Percentiles rank a stretch among this genome's conserved stretches.
phyloP scores from a whole-genome alignment of 2,797 vertebrate genomes.

The Phalloptychus januarius region DNA sequence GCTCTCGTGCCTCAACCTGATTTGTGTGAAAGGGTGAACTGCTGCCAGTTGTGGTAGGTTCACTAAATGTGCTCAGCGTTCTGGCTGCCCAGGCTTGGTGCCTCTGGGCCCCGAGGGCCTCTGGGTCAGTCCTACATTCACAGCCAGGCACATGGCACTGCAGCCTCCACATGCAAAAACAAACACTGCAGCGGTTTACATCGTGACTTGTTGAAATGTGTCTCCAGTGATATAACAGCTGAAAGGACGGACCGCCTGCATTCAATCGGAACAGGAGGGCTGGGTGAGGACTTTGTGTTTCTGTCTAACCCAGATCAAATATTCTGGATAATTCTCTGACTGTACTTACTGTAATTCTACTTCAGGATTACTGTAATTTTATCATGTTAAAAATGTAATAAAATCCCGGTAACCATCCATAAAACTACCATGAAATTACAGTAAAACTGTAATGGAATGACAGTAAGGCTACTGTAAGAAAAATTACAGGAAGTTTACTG shows the following conservation, averaged over 20 bases:
- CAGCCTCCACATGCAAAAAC: not conserved
- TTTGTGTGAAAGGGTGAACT: conserved; percentile 52
- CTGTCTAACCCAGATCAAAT: not conserved
- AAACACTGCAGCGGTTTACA: not conserved
- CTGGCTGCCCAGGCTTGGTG: conserved; percentile 29
- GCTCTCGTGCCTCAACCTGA: conserved; percentile 49
- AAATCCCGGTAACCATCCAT: no score
- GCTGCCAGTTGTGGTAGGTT: conserved; percentile 38
- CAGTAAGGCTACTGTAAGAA: no score
- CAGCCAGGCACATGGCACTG: conserved; percentile 39
- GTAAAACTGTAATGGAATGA: no score
- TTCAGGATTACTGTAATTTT: no score
- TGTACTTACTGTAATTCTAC: no score
- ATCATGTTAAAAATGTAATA: no score
- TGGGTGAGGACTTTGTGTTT: not conserved
- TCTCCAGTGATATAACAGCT: not conserved
- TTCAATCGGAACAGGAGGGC: not conserved
- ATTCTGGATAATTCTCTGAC: no score
- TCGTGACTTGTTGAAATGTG: not conserved
- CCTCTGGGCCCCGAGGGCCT: conserved; percentile 34
- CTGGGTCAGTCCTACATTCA: conserved; percentile 46
- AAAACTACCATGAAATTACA: no score
- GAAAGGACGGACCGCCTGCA: not conserved
- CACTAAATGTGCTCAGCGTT: conserved; percentile 44
- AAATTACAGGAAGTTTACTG: no score